These are phyloP conservation scores for Glyphotaelius pellucidus DNA, from an alignment of 2,888 invertebrate species.

Conservation along the genomic window DNA sequence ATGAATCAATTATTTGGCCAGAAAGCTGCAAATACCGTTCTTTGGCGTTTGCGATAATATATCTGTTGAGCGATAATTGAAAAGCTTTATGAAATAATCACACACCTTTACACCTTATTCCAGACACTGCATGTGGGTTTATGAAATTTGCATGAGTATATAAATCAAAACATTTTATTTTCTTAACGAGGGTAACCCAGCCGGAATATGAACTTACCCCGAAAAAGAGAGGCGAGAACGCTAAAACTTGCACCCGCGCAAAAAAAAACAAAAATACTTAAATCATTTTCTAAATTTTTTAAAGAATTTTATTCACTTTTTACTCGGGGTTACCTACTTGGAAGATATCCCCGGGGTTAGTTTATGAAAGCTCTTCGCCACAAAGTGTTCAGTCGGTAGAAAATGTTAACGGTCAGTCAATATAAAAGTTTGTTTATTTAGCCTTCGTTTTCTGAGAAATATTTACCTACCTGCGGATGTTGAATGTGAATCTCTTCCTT, in stretches of 20 bases:
- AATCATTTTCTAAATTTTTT: neutral
- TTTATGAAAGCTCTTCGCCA: slow-evolving; percentile 21
- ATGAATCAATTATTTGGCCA: neutral
- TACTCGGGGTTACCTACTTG: neutral
- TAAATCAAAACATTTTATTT: slow-evolving; percentile 66
- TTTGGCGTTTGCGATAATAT: slow-evolving; percentile 31
- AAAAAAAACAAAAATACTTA: neutral
- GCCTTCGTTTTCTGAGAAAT: slow-evolving; percentile 41
- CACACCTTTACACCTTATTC: slow-evolving; percentile 59
- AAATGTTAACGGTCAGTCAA: slow-evolving; percentile 40
- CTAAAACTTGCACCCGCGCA: neutral
- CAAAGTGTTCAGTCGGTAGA: slow-evolving; percentile 1
- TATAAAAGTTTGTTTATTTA: slow-evolving; percentile 53
- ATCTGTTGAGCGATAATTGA: slow-evolving; percentile 59
- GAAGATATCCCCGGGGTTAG: slow-evolving; percentile 34
- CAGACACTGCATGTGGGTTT: slow-evolving; percentile 65
- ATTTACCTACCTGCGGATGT: neutral
- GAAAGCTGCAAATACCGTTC: neutral
- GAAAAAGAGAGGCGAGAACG: neutral
- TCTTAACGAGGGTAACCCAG: slow-evolving; percentile 63
- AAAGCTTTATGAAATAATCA: slow-evolving; percentile 60
- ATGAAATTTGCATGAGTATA: slow-evolving; percentile 65
- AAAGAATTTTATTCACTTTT: neutral
- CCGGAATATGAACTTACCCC: slow-evolving; percentile 32
- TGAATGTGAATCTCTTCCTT: neutral